Evolutionary conservation across 37 sponge, comb jelly and placozoan genomes (phyloP), one percentile per base, ranked within the genome.

Genomic region (Axinella damicornis): DNA sequence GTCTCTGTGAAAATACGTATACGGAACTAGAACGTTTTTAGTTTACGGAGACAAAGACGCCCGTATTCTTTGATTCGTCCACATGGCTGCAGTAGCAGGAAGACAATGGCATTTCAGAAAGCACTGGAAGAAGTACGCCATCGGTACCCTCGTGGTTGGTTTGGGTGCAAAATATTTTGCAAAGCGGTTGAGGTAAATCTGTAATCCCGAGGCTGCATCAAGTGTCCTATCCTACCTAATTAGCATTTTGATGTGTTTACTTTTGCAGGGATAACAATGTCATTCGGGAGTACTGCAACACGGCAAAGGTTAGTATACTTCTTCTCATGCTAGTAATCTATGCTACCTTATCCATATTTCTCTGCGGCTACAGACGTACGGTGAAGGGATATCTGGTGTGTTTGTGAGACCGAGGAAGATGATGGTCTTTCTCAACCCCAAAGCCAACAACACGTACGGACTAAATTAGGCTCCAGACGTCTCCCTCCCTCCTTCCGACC

Each of bases 91-190:
- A n/a, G n/a, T n/a, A n/a, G n/a, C n/a, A n/a, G n/a, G n/a, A n/a
- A n/a, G n/a, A n/a, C n/a, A n/a, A 1, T 65, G 66, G 5, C 79
- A 65, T 20, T 57, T 87, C 16, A 72, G 62, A 40, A 87, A 77
- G 41, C 73, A 94, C 61, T 94, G 94, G 94, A 94, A 94, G 65
- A 86, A 66, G 52, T 94, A 86, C 69, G 33, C 74, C 82, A 71
- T 86, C 63, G 83, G 87, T 20, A 65, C 46, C 16, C 38, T 82
- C 17, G 79, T 65, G 1, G 37, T 35, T 15, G 18, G 37, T 4
- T 41, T 87, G 18, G 70, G 24, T 34, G 37, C 53, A n/a, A 69
- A 40, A 0, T 89, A 80, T 34, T 33, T 73, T 24, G 54, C 82
- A 41, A 94, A 79, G 39, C 82, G 72, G 55, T 40, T 81, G 76